These are phyloP conservation scores for Aldabrachelys gigantea DNA, from an alignment of 2,113 vertebrate species.

Conservation along the genomic window DNA sequence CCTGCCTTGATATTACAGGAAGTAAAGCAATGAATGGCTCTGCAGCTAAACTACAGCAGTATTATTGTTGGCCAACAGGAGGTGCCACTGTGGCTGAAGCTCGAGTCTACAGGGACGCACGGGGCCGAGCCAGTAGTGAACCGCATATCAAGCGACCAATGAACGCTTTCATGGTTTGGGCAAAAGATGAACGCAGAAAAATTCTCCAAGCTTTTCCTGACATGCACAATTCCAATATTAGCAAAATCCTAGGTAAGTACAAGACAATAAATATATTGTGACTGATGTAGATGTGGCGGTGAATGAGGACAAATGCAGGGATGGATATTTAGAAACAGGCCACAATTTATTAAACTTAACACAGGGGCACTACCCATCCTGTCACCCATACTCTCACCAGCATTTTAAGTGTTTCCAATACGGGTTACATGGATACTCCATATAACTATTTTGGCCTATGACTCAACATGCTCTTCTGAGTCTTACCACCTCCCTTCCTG, in stretches of 20 bases:
- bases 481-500: neutral
- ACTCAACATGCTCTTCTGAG: neutral
- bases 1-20: conserved; percentile 87
- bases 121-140: conserved; percentile 95
- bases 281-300: neutral
- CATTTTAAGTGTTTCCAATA: neutral
- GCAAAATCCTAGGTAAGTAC: conserved; percentile 97
- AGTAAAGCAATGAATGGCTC: conserved; percentile 92
- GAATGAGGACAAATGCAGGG: neutral
- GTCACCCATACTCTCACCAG: neutral
- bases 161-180: conserved; percentile 99
- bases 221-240: conserved; percentile 99
- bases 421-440: neutral
- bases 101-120: conserved; percentile 94
- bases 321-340: neutral
- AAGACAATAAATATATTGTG: neutral
- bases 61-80: conserved; percentile 99
- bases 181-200: conserved; percentile 98
- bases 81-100: conserved; percentile 96
- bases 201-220: conserved; percentile 99
- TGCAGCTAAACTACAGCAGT: conserved; percentile 93
- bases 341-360: neutral
- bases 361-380: neutral
- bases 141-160: conserved; percentile 99
- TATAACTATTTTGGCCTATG: neutral